Percentiles rank a stretch among this genome's conserved stretches.
Conservation (phyloP, 2,888 invertebrate species). For the Macroteleia sp. region DNA sequence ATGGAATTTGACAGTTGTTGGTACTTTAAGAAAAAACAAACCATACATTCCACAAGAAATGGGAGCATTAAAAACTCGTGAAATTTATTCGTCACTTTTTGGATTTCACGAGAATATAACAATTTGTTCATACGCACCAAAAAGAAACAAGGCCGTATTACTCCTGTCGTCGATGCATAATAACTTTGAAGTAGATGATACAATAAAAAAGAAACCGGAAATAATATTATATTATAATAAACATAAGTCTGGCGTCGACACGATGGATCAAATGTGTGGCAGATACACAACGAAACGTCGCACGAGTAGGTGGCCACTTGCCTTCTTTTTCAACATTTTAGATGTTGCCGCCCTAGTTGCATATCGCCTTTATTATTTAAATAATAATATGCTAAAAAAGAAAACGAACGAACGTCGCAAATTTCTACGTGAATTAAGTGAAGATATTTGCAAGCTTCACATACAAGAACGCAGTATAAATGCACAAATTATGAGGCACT, state of each 20-base stretch:
- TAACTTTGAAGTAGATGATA: too few species aligned
- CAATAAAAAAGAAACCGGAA: slow-evolving; percentile 62
- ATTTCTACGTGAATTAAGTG: too few species aligned
- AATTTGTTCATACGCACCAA: slow-evolving; percentile 63
- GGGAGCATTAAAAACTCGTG: not conserved
- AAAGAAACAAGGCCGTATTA: slow-evolving; percentile 67
- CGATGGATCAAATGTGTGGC: slow-evolving; percentile 32
- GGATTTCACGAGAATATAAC: slow-evolving; percentile 22
- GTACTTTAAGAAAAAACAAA: slow-evolving; percentile 61
- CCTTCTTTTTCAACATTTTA: slow-evolving; percentile 17
- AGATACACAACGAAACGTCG: not conserved
- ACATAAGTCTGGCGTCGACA: slow-evolving; percentile 59
- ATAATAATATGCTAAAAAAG: too few species aligned
- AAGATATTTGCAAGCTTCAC: too few species aligned
- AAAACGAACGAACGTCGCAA: not conserved
- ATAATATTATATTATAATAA: slow-evolving; percentile 51
- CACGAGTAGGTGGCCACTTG: slow-evolving; percentile 13
- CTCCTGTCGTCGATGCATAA: slow-evolving; percentile 67
- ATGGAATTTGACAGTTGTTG: slow-evolving; percentile 64
- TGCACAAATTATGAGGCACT: too few species aligned
- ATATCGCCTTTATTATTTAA: not conserved
- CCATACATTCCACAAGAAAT: not conserved
- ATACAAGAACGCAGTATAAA: too few species aligned
- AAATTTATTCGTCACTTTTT: slow-evolving; percentile 1
- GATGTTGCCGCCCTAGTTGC: not conserved